A percentile compares a stretch with the other conserved stretches of the same genome.
Evolutionary conservation across 1,140 invertebrate species (phyloP).

Genomic region (Reticulitermes speratus): DNA sequence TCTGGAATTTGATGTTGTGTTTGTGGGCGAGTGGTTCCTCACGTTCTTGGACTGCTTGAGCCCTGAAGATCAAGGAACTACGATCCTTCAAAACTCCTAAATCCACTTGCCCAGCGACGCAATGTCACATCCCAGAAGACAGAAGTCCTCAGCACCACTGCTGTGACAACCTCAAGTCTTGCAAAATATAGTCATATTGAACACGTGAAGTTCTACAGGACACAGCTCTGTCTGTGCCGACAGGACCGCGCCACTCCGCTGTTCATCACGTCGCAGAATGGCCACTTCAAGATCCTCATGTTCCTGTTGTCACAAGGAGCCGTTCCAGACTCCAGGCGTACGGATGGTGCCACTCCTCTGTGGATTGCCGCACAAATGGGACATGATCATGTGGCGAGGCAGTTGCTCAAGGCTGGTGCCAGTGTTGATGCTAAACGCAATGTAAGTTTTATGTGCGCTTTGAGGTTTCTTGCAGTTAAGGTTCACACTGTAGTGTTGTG

Average conservation of each 20-base stretch:
- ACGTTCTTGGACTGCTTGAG: no score
- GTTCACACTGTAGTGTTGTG: background rate
- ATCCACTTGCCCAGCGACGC: no score
- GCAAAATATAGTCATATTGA: no score
- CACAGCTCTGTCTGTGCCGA: background rate
- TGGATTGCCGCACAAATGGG: conserved; percentile 96
- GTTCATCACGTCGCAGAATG: conserved; percentile 89
- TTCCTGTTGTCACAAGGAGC: conserved; percentile 69
- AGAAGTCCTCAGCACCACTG: no score
- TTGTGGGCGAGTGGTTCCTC: no score
- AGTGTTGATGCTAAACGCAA: conserved; percentile 77
- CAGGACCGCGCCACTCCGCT: conserved; percentile 85
- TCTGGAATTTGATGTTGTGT: no score
- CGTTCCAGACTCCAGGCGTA: conserved; percentile 64
- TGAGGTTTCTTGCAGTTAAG: background rate
- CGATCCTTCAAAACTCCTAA: no score
- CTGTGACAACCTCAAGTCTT: no score
- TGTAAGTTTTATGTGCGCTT: conserved; percentile 51
- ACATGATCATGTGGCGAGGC: conserved; percentile 75
- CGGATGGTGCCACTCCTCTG: conserved; percentile 82
- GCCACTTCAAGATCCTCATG: conserved; percentile 73
- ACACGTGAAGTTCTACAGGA: no score
- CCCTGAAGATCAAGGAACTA: no score
- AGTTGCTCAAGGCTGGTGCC: conserved; percentile 74
- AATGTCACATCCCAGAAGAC: no score